A percentile compares a stretch with the other conserved stretches of the same genome.
Conservation (phyloP, 2,888 invertebrate genomes). For the Quadroppia sp. region DNA sequence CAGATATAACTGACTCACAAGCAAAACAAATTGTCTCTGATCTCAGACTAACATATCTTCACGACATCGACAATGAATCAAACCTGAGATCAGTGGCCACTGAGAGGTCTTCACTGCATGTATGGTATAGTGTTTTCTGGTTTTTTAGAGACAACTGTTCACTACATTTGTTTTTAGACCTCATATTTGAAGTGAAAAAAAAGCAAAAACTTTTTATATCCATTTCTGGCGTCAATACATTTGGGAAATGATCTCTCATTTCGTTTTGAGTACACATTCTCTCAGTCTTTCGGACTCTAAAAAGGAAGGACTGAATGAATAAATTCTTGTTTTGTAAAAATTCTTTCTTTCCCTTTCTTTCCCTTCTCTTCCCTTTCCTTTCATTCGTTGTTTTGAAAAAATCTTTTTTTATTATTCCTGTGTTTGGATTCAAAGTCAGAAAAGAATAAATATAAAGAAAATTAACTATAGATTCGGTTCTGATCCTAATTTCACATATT, state of each 20-base stretch:
- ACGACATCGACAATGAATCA: conserved; percentile 4
- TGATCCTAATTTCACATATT: conserved; percentile 1
- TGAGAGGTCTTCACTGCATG: background rate
- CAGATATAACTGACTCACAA: background rate
- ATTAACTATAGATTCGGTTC: conserved; percentile 1
- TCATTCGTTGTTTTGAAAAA: no score
- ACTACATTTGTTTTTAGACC: background rate
- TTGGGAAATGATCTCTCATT: conserved; percentile 22
- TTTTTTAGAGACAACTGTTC: background rate
- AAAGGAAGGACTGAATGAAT: conserved; percentile 3
- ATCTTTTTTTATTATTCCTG: background rate
- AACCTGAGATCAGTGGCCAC: conserved; percentile 1
- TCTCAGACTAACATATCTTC: background rate
- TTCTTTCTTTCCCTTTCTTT: background rate
- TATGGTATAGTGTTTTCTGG: no score
- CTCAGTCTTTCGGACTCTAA: background rate
- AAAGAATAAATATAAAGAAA: background rate
- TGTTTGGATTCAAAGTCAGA: background rate
- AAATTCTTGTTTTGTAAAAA: background rate
- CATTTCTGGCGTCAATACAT: conserved; percentile 2
- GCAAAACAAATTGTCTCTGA: conserved; percentile 25
- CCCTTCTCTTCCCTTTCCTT: background rate
- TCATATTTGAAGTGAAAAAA: background rate
- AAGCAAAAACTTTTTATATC: background rate
- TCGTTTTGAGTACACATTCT: background rate